Evolutionary conservation across 1,140 invertebrate genomes (phyloP), one percentile per base, ranked within the genome.

Genomic region (Patella vulgata): DNA sequence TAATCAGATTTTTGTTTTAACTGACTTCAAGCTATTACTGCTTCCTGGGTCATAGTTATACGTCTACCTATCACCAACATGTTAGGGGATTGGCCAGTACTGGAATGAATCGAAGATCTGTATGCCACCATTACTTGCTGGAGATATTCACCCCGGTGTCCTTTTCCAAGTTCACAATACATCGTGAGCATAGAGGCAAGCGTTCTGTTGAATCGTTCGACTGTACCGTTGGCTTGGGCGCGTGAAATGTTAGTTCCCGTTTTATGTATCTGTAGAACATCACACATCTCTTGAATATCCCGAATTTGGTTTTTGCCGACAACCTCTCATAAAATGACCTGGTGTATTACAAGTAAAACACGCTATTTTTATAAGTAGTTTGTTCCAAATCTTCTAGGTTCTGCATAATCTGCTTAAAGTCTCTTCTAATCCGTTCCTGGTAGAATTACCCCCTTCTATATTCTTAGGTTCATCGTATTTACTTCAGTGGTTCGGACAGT

Each of bases 191-290:
- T 47, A 14, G 14, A 11, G 11, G 14, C 46, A 14, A 47, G 46
- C 11, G 46, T 47, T 23, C 23, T 47, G 46, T 47, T 47, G 21
- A 47, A 47, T 11, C 46, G 14, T 47, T 47, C 46, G 11, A 47
- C 46, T n/a, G 12, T 23, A 11, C 46, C 46, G 23, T 47, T 47
- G 14, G 46, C 14, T 47, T 47, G 46, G n/a, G 46, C 14, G 11
- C 46, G 14, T 11, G 11, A 17, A 11, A 14, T 23, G 23, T 14
- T 47, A 2, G 80, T 84, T 21, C 77, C 42, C 1, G 77, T 84
- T 53, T 79, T 82, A 9, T 70, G 30, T 0, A 82, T 75, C 2
- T 69, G 71, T 12, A 82, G 47, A 2, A 79, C 19, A 42, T 73
- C 40, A 52, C 78, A 79, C 21, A 78, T 68, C 19, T 68, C 51